Evolutionary conservation across 1,140 invertebrate species (phyloP).

Genomic region (Drosophila virilis): DNA sequence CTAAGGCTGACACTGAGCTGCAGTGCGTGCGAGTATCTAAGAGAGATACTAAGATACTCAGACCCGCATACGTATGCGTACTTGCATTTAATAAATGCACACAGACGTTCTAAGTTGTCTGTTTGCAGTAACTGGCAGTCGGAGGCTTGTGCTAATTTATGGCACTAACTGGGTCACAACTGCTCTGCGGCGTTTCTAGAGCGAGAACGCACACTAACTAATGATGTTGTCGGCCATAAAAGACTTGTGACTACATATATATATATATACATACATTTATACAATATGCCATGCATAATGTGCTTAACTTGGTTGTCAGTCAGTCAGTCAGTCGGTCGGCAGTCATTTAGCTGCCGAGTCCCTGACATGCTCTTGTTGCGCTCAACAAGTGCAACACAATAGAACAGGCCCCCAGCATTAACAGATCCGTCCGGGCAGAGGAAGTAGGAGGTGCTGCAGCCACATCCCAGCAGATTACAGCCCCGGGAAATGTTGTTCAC

Average conservation of each 20-base stretch:
- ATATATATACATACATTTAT: slow-evolving; percentile 6
- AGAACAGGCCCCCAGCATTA: slow-evolving; percentile 5
- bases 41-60: slow-evolving; percentile 30
- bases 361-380: slow-evolving; percentile 28
- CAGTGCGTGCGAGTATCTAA: slow-evolving; percentile 52
- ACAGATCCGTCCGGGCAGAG: slow-evolving; percentile 16
- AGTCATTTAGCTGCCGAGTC: slow-evolving; percentile 20
- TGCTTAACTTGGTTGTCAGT: slow-evolving; percentile 60
- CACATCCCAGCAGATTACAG: slow-evolving; percentile 22
- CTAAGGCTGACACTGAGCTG: slow-evolving; percentile 46
- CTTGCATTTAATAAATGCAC: slow-evolving; percentile 56
- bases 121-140: slow-evolving; percentile 15
- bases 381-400: slow-evolving; percentile 63
- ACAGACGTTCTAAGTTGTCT: slow-evolving; percentile 35
- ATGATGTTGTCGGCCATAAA: slow-evolving; percentile 67
- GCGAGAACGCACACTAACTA: slow-evolving; percentile 34
- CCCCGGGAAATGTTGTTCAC: slow-evolving; percentile 33
- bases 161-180: slow-evolving; percentile 69
- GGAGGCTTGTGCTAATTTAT: slow-evolving; percentile 70
- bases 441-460: slow-evolving; percentile 33
- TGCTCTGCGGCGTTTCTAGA: slow-evolving; percentile 63
- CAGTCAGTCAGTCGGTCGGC: slow-evolving; percentile 37
- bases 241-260: slow-evolving; percentile 55
- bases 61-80: slow-evolving; percentile 14
- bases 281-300: slow-evolving; percentile 58